Conservation (phyloP, 1,140 invertebrate genomes). For the Contarinia nasturtii region DNA sequence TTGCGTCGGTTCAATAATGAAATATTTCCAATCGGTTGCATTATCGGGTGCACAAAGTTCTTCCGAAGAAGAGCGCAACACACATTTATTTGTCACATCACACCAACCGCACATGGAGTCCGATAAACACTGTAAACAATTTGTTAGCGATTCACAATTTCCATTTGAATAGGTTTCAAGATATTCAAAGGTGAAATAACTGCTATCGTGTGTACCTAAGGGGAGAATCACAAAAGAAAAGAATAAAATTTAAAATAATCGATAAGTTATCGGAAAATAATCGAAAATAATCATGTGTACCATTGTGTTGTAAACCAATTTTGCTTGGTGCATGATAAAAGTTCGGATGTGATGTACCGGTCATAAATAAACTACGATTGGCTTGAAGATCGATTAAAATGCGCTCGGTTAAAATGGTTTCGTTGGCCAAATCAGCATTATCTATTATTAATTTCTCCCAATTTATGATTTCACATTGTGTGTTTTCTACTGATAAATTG, state of each 20-base stretch:
- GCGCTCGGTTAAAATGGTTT: conserved; percentile 25
- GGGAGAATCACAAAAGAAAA: too few relatives aligned
- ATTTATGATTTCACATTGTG: conserved; percentile 28
- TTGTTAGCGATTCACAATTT: conserved; percentile 56
- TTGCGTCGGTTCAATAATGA: conserved; percentile 56
- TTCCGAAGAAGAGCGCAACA: conserved; percentile 41
- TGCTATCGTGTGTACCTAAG: too few relatives aligned
- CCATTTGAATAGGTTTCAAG: conserved; percentile 69
- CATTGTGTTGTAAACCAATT: conserved; percentile 60
- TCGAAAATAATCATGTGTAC: conserved; percentile 49
- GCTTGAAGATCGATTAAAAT: conserved; percentile 54
- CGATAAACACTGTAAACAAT: conserved; percentile 71
- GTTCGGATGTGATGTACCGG: conserved; percentile 9
- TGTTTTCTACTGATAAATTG: conserved; percentile 44
- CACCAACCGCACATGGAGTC: conserved; percentile 87
- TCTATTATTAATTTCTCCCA: not conserved
- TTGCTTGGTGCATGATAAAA: conserved; percentile 42
- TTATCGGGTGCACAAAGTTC: conserved; percentile 12
- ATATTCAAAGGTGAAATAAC: conserved; percentile 73
- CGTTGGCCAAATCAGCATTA: conserved; percentile 3
- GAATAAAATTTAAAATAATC: too few relatives aligned
- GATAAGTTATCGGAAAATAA: too few relatives aligned
- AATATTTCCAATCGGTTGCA: conserved; percentile 45
- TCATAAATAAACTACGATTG: conserved; percentile 13
- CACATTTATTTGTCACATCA: conserved; percentile 42